Evolutionary conservation across 2,797 vertebrate genomes (phyloP).

Genomic region (Tokudaia tokunoshimensis): DNA sequence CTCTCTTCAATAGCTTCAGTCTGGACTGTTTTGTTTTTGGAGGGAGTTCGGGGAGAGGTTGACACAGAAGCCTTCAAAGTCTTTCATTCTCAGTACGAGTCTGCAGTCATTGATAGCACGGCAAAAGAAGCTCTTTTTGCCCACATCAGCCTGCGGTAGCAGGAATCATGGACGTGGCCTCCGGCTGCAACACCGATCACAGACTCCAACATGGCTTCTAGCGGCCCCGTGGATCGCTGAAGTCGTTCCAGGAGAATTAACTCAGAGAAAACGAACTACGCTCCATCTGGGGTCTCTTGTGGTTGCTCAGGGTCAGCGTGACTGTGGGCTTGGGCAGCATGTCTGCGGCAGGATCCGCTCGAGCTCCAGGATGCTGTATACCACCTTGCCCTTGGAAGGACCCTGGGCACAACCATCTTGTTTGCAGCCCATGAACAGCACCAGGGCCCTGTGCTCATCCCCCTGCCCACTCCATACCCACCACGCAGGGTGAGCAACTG

Average conservation of each 20-base stretch:
- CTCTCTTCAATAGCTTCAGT: not conserved
- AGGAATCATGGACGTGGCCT: not conserved
- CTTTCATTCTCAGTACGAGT: not conserved
- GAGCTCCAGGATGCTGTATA: not conserved
- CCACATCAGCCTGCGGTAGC: not conserved
- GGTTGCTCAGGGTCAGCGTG: not conserved
- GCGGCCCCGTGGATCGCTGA: not conserved
- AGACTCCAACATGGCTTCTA: not conserved
- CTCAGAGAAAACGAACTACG: not conserved
- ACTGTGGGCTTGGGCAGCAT: not conserved
- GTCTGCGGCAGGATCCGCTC: not conserved
- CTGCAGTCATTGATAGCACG: not conserved
- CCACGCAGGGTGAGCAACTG: not conserved
- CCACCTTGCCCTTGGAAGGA: not conserved
- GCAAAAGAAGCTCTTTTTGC: not conserved
- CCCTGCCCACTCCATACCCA: not conserved
- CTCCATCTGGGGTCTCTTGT: not conserved
- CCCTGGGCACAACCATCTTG: not conserved
- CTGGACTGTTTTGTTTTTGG: not conserved
- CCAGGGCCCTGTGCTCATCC: not conserved
- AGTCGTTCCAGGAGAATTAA: not conserved
- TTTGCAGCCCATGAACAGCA: not conserved
- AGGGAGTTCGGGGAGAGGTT: not conserved
- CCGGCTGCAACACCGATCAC: not conserved
- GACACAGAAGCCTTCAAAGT: not conserved